A percentile compares a stretch with the other conserved stretches of the same genome.
These are phyloP conservation scores for Pseudopodoces humilis DNA, from an alignment of 2,113 vertebrate genomes.

Conservation along the genomic window DNA sequence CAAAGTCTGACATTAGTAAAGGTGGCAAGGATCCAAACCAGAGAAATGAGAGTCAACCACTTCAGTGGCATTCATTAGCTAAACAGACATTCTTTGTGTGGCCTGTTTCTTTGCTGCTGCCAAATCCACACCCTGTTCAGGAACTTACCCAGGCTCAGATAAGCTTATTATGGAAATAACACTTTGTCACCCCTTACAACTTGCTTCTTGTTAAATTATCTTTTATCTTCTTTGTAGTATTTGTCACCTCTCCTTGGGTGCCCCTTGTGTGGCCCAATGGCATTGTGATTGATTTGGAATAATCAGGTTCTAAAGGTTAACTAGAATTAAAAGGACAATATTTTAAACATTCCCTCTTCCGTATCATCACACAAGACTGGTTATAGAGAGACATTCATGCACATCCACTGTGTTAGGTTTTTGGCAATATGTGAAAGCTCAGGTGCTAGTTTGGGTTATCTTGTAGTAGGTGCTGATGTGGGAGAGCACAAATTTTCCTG, in stretches of 20 bases:
- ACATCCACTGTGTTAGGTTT: neutral
- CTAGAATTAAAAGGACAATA: neutral
- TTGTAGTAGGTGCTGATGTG: neutral
- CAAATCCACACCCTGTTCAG: slow-evolving; percentile 82
- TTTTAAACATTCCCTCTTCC: neutral
- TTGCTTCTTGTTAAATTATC: slow-evolving; percentile 82
- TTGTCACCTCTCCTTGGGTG: slow-evolving; percentile 75
- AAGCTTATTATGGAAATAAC: slow-evolving; percentile 85
- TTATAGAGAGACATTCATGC: neutral
- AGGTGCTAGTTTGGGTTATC: neutral
- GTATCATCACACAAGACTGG: neutral
- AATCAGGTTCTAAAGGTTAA: neutral
- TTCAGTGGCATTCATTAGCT: slow-evolving; percentile 81
- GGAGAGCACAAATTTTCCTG: neutral
- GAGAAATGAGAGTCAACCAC: slow-evolving; percentile 80
- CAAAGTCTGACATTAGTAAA: slow-evolving; percentile 78
- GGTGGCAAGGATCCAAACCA: slow-evolving; percentile 84
- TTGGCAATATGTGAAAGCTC: neutral
- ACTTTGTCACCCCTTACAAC: slow-evolving; percentile 80
- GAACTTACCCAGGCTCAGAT: slow-evolving; percentile 77
- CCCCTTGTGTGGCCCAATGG: slow-evolving; percentile 45
- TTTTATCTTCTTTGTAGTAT: slow-evolving; percentile 80
- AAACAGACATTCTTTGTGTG: slow-evolving; percentile 80
- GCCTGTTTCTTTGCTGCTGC: slow-evolving; percentile 79
- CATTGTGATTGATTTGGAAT: slow-evolving; percentile 34